Evolutionary conservation across 2,888 invertebrate genomes (phyloP), one percentile per base, ranked within the genome.

Genomic region (Cyclophora albipunctata): DNA sequence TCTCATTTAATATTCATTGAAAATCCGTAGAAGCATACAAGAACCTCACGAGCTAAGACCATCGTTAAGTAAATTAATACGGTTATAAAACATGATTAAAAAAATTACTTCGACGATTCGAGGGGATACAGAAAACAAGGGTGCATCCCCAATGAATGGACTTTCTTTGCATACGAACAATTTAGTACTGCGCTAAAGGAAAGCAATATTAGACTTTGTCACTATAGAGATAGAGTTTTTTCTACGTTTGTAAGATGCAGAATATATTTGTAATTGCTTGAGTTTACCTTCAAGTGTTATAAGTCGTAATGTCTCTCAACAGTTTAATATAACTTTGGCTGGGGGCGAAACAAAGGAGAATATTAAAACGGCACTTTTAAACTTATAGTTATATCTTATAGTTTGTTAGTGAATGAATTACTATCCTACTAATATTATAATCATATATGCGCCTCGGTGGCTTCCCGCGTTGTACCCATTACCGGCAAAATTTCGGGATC

Each of bases 11-110:
- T 88, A 87, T 86, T 87, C 87, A 87, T 85, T 76, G 84, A 83
- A 84, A 84, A 79, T 63, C 72, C 77, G 73, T 57, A 71, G 73
- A 73, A 60, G 75, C 78, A 76, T 77, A 68, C 74, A 79, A 69
- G 78, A 78, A 71, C 37, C 37, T 71, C 69, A 71, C 65, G 65
- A 61, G 68, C 77, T 81, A 78, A 81, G 82, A 75, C 63, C 73
- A 73, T 83, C 84, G 83, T 87, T 87, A 86, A 85, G 76, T 83
- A 86, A 88, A 87, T 88, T 86, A 88, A 87, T 87, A 84, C 77
- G 80, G 78, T 75, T 80, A 87, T 88, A 88, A 88, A 88, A 73
- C 80, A 88, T 85, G 87, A 88, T 88, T 87, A 85, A 87, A 87
- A 88, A 87, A 86, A 88, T 84, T 86, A 84, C 81, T 72, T 66